A percentile compares a stretch with the other conserved stretches of the same genome.
Conservation (phyloP, 1,140 invertebrate genomes). For the Vanessa atalanta region DNA sequence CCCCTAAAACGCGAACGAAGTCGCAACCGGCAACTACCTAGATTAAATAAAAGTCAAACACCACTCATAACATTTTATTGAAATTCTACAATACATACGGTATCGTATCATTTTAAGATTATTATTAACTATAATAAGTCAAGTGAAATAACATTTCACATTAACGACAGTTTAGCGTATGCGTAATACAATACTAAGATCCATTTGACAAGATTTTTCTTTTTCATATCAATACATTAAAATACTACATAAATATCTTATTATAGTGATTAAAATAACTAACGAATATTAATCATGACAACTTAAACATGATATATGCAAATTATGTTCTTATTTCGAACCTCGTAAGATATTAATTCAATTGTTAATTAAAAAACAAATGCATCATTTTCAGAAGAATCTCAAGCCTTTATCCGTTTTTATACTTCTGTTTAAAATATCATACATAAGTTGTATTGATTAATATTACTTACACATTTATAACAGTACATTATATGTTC, state of each 20-base stretch:
- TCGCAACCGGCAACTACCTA: too few species aligned
- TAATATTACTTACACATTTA: constrained; percentile 5
- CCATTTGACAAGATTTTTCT: background rate
- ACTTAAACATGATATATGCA: background rate
- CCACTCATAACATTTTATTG: constrained; percentile 34
- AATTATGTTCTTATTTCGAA: too few species aligned
- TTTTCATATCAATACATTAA: background rate
- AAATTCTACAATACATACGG: constrained; percentile 18
- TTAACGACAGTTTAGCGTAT: constrained; percentile 18
- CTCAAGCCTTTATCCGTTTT: background rate
- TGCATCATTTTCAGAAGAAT: too few species aligned
- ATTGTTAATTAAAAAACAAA: too few species aligned
- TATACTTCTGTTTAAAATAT: background rate
- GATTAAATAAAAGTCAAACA: constrained; percentile 5
- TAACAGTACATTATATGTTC: constrained; percentile 21
- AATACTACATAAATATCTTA: background rate
- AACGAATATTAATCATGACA: background rate
- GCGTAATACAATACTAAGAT: constrained; percentile 11
- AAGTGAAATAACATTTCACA: constrained; percentile 22
- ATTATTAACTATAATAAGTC: constrained; percentile 11
- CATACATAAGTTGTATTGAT: background rate
- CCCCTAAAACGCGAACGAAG: too few species aligned
- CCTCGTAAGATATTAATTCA: too few species aligned
- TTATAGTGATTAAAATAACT: background rate
- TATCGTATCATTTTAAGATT: constrained; percentile 21